Evolutionary conservation across 2,888 invertebrate genomes (phyloP), one percentile per base, ranked within the genome.

Genomic region (Spodoptera exigua): DNA sequence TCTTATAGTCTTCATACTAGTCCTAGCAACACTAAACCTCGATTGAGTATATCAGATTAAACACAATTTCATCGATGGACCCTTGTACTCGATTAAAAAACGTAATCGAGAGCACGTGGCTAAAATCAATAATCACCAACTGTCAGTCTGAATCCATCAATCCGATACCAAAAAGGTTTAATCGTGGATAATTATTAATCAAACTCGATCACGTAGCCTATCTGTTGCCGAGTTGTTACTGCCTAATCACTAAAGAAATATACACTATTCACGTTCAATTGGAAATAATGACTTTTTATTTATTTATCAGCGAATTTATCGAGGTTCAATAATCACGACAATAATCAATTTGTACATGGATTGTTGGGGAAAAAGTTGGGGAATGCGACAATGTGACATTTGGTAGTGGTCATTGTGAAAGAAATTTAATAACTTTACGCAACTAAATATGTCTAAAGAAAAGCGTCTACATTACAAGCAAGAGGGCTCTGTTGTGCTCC

Each of bases 71-170:
- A 5, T 21, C 21, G 27, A 27, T 5, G 9, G 27, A 27, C 27
- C 27, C 27, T 27, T 27, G 27, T 27, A 27, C 27, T 40, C 40
- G 17, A 40, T 40, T 17, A 40, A 40, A 17, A 27, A 9, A 9
- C 7, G 9, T 27, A 21, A 21, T 21, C 21, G 5, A 3, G 21
- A 21, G 5, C 21, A 21, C 21, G 21, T 21, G 21, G 21, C 3
- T 21, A 27, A 27, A 7, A 5, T 27, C n/a, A 27, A 27, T 27
- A 9, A 27, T 27, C 44, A 45, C 48, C 63, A 14, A 13, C 18
- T 59, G 45, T 40, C 67, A 36, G 66, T 48, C 67, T 66, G 32
- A 11, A 45, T 58, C 21, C 27, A 39, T 35, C 12, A 4, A 21
- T 16, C 9, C 4, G 9, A 3, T 27, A 27, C 9, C 27, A 27